Evolutionary conservation across 2,888 invertebrate genomes (phyloP).

Genomic region (Drosophila mercatorum): DNA sequence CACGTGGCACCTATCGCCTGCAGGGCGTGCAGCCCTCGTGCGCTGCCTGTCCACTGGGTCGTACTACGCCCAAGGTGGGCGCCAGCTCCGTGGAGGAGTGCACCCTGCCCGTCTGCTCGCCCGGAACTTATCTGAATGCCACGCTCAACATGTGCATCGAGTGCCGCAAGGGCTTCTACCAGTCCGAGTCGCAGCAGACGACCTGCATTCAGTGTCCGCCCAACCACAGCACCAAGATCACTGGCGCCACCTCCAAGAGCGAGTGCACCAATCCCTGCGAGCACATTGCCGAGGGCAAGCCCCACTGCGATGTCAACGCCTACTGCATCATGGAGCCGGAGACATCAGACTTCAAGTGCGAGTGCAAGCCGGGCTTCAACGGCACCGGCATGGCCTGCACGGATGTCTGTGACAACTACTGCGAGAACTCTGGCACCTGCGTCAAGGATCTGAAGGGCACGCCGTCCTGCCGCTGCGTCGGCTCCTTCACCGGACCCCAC

Average conservation of each 20-base stretch:
- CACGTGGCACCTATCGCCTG: conserved; percentile 93
- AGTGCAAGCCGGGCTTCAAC: conserved; percentile 97
- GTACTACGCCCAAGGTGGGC: conserved; percentile 94
- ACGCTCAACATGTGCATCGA: conserved; percentile 93
- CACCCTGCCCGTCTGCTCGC: conserved; percentile 94
- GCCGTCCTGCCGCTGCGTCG: conserved; percentile 94
- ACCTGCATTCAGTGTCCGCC: conserved; percentile 94
- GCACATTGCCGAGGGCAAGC: conserved; percentile 89
- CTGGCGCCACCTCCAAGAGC: conserved; percentile 91
- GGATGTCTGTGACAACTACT: conserved; percentile 93
- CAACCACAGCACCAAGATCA: conserved; percentile 94
- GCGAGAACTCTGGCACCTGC: conserved; percentile 95
- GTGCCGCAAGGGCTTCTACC: conserved; percentile 96
- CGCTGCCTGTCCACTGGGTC: conserved; percentile 93
- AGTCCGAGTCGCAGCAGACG: conserved; percentile 94
- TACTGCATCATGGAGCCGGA: conserved; percentile 93
- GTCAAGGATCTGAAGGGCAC: conserved; percentile 93
- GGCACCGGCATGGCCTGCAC: conserved; percentile 92
- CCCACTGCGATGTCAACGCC: conserved; percentile 94
- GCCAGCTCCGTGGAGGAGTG: conserved; percentile 95
- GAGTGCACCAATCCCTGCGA: conserved; percentile 97
- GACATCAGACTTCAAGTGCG: conserved; percentile 94
- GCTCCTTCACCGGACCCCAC: conserved; percentile 95
- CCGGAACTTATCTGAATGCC: conserved; percentile 93
- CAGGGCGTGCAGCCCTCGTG: conserved; percentile 96